These are phyloP conservation scores for Nemoura dubitans DNA, from an alignment of 2,888 invertebrate genomes.

Conservation along the genomic window DNA sequence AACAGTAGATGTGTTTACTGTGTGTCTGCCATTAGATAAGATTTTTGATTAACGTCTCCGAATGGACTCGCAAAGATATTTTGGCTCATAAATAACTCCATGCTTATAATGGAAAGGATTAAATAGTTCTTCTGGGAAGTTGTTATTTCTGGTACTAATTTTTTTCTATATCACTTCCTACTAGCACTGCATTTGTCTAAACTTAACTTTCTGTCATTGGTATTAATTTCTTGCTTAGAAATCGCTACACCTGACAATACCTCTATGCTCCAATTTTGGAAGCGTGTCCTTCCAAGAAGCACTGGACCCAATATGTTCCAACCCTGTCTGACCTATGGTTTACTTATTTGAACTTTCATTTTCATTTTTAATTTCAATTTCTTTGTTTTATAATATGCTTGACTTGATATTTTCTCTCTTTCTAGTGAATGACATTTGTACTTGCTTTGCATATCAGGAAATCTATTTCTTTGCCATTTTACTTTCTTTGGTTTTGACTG, in stretches of 20 bases:
- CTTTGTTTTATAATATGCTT: not conserved
- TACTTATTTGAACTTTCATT: not conserved
- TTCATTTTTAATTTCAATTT: not conserved
- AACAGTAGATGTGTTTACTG: not conserved
- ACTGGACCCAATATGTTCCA: not conserved
- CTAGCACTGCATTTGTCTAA: too few relatives aligned
- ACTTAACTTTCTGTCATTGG: too few relatives aligned
- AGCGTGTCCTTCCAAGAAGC: not conserved
- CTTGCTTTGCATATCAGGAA: not conserved
- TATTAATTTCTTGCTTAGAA: too few relatives aligned
- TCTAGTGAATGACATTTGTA: not conserved
- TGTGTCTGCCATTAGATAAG: not conserved
- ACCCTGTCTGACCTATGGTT: not conserved
- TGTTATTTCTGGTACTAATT: too few relatives aligned
- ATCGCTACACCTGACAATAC: too few relatives aligned
- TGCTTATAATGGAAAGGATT: too few relatives aligned
- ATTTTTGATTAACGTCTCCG: not conserved
- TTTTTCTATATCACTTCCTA: too few relatives aligned
- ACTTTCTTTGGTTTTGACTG: not conserved
- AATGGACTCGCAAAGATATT: not conserved
- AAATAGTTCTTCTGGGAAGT: too few relatives aligned
- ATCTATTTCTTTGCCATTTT: not conserved
- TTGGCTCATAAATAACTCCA: too few relatives aligned
- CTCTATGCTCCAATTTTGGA: too few relatives aligned
- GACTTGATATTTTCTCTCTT: not conserved